A percentile compares a stretch with the other conserved stretches of the same genome.
These are phyloP conservation scores for Saccostrea cuccullata DNA, from an alignment of 1,140 invertebrate genomes.

Conservation along the genomic window DNA sequence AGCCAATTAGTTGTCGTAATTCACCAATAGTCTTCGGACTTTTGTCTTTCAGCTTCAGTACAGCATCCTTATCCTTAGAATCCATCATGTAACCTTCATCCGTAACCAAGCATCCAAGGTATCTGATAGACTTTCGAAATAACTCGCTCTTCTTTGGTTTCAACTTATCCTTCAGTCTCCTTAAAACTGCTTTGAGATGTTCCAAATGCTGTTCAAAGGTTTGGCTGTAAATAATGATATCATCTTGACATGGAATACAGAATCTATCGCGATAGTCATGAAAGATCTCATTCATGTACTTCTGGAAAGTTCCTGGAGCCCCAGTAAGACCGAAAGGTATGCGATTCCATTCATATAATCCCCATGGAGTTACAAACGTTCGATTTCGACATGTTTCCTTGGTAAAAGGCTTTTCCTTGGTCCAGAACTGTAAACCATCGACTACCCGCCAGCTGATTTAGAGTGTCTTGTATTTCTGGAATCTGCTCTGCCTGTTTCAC, in stretches of 20 bases:
- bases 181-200: constrained; percentile 72
- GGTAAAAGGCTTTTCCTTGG: constrained; percentile 60
- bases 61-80: too few relatives aligned
- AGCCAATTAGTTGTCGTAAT: too few relatives aligned
- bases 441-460: too few relatives aligned
- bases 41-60: too few relatives aligned
- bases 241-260: constrained; percentile 57
- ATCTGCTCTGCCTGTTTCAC: constrained; percentile 36
- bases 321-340: constrained; percentile 59
- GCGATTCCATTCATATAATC: constrained; percentile 51
- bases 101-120: too few relatives aligned
- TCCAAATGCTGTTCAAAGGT: constrained; percentile 48
- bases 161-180: constrained; percentile 66
- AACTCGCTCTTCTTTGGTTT: constrained; percentile 56
- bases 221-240: too few relatives aligned
- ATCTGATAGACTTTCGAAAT: too few relatives aligned
- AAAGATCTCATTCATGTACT: constrained; percentile 52
- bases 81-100: too few relatives aligned
- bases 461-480: constrained; percentile 46
- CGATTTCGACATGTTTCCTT: constrained; percentile 50
- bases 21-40: too few relatives aligned
- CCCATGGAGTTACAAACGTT: constrained; percentile 44
- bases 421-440: constrained; percentile 59
- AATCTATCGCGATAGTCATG: constrained; percentile 26
- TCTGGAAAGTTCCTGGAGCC: constrained; percentile 55